Evolutionary conservation across 2,797 vertebrate genomes (phyloP), one percentile per base, ranked within the genome.

Genomic region (Brachymystax lenok): DNA sequence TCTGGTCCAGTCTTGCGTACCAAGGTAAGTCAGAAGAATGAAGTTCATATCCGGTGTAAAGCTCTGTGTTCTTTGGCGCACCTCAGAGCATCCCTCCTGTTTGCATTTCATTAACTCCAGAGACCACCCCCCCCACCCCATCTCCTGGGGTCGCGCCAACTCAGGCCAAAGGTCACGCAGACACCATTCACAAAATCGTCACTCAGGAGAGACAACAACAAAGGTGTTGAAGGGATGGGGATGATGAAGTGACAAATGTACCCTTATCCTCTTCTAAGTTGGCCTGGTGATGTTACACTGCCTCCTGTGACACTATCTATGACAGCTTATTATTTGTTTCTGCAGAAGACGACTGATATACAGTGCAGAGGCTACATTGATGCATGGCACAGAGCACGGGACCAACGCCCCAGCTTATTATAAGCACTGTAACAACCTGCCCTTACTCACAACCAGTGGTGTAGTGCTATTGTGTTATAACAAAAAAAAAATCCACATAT

Each of bases 71-170:
- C 83, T 83, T 88, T 84, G 87, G 91, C 84, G 86, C 83, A 87
- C 87, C 86, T 89, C 81, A 52, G 78, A 61, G 78, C n/a, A 84
- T 79, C 80, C 77, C 79, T 73, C 71, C 75, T 93, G 92, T 93
- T 93, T 93, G 91, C 88, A 84, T 93, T 93, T 93, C 88, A 93
- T 93, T 92, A 92, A 91, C 75, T 91, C 74, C 76, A 87, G 74
- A 88, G 90, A 84, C 81, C 27, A 17, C 28, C 28, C 69, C 21
- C 50, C 79, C 69, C 51, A 59, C 73, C 40, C 69, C 69, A 16
- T 8, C 75, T 24, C 33, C 50, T 50, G 63, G 74, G 80, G 83
- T 84, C 75, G 61, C 72, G 82, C 75, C 61, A 81, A 61, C 73
- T 40, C 46, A 50, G 66, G 72, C 54, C 77, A 74, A 33, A 81